Conservation (phyloP, 2,888 invertebrate species). For the Gymnosoma rotundatum region DNA sequence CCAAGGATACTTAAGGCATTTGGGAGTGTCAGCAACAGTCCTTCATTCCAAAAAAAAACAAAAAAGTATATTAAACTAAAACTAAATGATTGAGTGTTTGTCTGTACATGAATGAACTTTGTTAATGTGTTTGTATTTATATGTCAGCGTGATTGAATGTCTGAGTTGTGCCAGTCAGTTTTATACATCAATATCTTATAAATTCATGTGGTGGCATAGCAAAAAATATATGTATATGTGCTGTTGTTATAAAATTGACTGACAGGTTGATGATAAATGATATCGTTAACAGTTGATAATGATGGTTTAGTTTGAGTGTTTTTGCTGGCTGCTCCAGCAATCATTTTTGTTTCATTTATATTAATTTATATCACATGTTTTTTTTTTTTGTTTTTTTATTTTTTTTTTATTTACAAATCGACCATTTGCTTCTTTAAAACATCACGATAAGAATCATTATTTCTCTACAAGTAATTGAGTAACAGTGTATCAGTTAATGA, state of each 20-base stretch:
- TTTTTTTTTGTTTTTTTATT: neutral
- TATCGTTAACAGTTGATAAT: constrained; percentile 78
- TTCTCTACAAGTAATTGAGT: too few species aligned
- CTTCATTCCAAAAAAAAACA: constrained; percentile 48
- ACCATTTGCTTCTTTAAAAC: neutral
- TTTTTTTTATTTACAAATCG: neutral
- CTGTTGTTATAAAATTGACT: constrained; percentile 72
- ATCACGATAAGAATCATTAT: neutral
- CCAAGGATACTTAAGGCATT: constrained; percentile 78
- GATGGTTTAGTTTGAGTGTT: constrained; percentile 48
- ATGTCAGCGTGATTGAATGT: constrained; percentile 68
- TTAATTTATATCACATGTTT: constrained; percentile 1
- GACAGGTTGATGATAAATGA: constrained; percentile 82
- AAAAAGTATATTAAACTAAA: constrained; percentile 39
- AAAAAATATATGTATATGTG: constrained; percentile 24
- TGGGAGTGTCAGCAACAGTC: constrained; percentile 70
- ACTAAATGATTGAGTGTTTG: constrained; percentile 66
- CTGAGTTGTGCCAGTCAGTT: constrained; percentile 75
- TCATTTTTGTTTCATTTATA: constrained; percentile 1
- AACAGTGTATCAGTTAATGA: too few species aligned
- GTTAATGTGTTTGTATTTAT: constrained; percentile 46
- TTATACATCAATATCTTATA: constrained; percentile 53
- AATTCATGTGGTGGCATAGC: constrained; percentile 46
- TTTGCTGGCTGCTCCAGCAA: constrained; percentile 24
- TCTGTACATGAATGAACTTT: constrained; percentile 32